Conservation (phyloP, 2,888 invertebrate genomes). For the Danaus chrysippus region DNA sequence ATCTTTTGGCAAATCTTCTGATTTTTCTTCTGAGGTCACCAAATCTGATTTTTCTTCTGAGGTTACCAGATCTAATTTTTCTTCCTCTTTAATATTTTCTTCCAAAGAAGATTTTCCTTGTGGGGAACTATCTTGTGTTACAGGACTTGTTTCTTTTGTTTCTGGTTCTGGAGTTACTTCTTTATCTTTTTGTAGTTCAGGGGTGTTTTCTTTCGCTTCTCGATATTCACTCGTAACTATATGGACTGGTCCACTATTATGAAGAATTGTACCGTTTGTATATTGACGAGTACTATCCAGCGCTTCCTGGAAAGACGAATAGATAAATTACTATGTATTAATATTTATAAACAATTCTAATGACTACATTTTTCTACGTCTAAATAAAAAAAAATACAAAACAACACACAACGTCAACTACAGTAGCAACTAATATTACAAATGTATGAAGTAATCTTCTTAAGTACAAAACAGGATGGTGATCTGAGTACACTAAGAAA, state of each 20-base stretch:
- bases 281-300: slow-evolving; percentile 69
- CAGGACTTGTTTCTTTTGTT: slow-evolving; percentile 32
- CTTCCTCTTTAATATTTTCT: slow-evolving; percentile 7
- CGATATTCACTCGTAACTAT: slow-evolving; percentile 65
- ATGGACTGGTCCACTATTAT: slow-evolving; percentile 63
- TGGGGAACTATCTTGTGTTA: slow-evolving; percentile 25
- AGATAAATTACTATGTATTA: not conserved
- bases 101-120: slow-evolving; percentile 33
- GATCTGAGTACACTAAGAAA: no score
- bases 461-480: no score
- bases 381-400: not conserved
- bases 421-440: no score
- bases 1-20: not conserved
- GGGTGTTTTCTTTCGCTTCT: slow-evolving; percentile 48
- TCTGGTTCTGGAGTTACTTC: slow-evolving; percentile 28
- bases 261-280: slow-evolving; percentile 66
- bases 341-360: not conserved
- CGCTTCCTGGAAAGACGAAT: slow-evolving; percentile 45
- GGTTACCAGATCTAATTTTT: slow-evolving; percentile 5
- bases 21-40: not conserved
- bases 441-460: no score
- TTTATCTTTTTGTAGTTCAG: slow-evolving; percentile 38
- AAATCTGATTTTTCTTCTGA: slow-evolving; percentile 9
- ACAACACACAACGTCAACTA: no score
- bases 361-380: not conserved